These are phyloP conservation scores for Torymus texanus DNA, from an alignment of 2,888 invertebrate species.

Conservation along the genomic window DNA sequence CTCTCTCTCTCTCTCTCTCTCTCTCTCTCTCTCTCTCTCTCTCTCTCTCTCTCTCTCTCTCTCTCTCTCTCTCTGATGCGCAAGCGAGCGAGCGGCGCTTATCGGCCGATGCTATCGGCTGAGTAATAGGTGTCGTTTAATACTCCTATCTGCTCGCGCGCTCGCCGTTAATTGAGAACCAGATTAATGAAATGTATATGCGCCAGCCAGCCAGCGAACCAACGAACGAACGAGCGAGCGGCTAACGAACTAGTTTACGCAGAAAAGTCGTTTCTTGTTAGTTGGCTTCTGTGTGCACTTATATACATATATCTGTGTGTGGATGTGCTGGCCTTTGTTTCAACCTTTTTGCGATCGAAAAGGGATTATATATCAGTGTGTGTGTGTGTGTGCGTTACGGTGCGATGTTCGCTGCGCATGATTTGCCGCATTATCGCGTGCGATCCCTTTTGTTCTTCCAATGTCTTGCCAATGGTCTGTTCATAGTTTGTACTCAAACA, in stretches of 20 bases:
- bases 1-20: too few species aligned
- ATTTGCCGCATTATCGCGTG: too few species aligned
- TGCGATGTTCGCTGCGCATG: too few species aligned
- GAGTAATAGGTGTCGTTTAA: conserved; percentile 66
- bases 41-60: too few species aligned
- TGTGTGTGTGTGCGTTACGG: too few species aligned
- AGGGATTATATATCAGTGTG: too few species aligned
- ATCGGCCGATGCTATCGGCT: conserved; percentile 61
- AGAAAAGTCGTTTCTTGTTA: conserved; percentile 55
- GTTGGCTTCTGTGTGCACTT: background rate
- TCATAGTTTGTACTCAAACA: too few species aligned
- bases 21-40: too few species aligned
- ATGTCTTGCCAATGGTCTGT: too few species aligned
- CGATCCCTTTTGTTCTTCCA: too few species aligned
- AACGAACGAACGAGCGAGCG: background rate
- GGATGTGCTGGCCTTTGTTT: conserved; percentile 14
- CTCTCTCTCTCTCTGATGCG: too few species aligned
- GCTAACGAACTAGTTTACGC: conserved; percentile 57
- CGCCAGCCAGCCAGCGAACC: background rate
- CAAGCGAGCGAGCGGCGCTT: conserved; percentile 42
- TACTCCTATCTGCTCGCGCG: conserved; percentile 64
- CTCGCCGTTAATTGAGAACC: conserved; percentile 65
- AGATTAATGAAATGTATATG: conserved; percentile 62
- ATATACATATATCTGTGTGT: background rate
- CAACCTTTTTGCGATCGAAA: conserved; percentile 3